phyloP scores from a whole-genome alignment of 1,140 invertebrate genomes.

The Drosophila orena region DNA sequence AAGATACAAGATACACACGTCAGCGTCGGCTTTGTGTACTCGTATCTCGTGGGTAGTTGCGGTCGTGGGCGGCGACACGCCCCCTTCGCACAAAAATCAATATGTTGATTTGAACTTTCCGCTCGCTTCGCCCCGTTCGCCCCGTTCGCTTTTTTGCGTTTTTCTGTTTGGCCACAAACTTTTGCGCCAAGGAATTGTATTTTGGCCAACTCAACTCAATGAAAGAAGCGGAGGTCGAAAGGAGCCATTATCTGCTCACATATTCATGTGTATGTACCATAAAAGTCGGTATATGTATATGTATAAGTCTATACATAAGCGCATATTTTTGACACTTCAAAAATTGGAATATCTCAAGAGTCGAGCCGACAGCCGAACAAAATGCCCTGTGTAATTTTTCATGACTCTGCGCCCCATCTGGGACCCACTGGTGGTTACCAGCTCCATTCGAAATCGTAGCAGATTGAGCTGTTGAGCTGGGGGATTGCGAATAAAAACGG shows the following conservation, averaged over 20 bases:
- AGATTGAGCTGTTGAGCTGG: constrained; percentile 69
- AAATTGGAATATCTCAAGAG: constrained; percentile 75
- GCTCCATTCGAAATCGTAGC: constrained; percentile 62
- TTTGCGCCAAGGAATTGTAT: constrained; percentile 53
- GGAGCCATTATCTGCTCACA: constrained; percentile 77
- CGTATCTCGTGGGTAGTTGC: constrained; percentile 43
- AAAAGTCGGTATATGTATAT: constrained; percentile 41
- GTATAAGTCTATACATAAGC: constrained; percentile 57
- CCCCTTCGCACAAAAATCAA: constrained; percentile 72
- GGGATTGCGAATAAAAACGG: not conserved
- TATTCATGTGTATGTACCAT: constrained; percentile 65
- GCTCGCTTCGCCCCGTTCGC: constrained; percentile 28
- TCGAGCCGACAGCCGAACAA: constrained; percentile 59
- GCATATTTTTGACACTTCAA: constrained; percentile 81
- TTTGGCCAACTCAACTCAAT: constrained; percentile 48
- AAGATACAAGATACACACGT: constrained; percentile 80
- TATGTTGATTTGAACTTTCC: constrained; percentile 80
- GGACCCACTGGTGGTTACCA: constrained; percentile 32
- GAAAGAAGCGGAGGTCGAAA: constrained; percentile 25
- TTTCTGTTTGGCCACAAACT: constrained; percentile 33
- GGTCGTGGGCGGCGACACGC: constrained; percentile 50
- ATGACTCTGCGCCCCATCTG: constrained; percentile 62
- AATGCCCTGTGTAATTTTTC: constrained; percentile 71
- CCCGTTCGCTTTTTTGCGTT: constrained; percentile 2
- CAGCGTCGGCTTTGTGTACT: constrained; percentile 57